Percentiles rank a stretch among this genome's conserved stretches.
Evolutionary conservation across 23 tunicate species (phyloP).

Genomic region (Trididemnum clinides): DNA sequence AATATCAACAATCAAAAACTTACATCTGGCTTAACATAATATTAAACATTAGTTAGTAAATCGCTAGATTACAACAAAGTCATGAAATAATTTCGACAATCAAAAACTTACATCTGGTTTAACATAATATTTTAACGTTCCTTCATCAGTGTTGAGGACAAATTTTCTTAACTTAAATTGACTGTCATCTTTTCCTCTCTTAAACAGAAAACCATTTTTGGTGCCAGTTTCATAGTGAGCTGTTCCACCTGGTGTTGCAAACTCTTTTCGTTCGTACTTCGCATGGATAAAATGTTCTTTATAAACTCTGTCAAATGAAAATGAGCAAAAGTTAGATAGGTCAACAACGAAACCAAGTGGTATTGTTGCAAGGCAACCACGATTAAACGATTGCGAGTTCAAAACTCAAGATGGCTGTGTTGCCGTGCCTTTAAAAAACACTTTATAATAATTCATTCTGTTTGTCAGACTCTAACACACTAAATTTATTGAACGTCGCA

Average conservation of each 20-base stretch:
- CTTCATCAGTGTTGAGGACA: conserved; percentile 72
- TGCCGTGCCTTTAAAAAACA: too few species aligned
- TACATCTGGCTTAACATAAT: conserved; percentile 86
- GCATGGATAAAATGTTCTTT: conserved; percentile 88
- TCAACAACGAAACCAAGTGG: too few species aligned
- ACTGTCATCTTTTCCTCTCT: conserved; percentile 88
- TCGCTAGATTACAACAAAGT: too few species aligned
- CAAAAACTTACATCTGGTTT: conserved; percentile 72
- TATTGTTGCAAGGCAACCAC: too few species aligned
- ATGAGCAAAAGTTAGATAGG: too few species aligned
- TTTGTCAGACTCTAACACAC: too few species aligned
- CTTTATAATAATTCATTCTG: too few species aligned
- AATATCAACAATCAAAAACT: background rate
- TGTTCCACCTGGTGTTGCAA: conserved; percentile 67
- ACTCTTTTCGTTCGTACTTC: conserved; percentile 88
- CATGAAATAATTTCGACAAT: background rate
- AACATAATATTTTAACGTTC: conserved; percentile 79
- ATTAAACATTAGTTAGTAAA: too few species aligned
- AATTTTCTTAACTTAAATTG: conserved; percentile 69
- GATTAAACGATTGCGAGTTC: too few species aligned
- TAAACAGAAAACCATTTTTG: conserved; percentile 63
- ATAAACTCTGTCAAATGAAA: conserved; percentile 84
- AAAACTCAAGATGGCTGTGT: too few species aligned
- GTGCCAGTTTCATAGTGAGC: conserved; percentile 77
- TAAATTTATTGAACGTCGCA: too few species aligned